phyloP scores from a whole-genome alignment of 2,797 vertebrate species.

The Bovichtus diacanthus region DNA sequence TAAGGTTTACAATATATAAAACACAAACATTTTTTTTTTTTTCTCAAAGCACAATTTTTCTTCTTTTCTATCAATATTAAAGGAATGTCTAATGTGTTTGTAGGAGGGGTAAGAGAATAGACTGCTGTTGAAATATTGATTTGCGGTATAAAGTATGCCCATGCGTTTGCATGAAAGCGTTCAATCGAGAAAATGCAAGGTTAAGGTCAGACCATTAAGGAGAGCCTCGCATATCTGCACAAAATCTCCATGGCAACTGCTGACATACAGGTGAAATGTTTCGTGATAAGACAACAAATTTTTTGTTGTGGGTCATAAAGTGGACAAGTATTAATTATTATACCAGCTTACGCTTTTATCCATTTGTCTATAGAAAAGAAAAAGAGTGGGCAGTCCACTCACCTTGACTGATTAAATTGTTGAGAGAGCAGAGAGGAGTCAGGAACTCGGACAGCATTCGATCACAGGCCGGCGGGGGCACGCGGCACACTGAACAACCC shows the following conservation, averaged over 20 bases:
- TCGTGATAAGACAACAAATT: constrained; percentile 64
- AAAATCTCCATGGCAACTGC: constrained; percentile 78
- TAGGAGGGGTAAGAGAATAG: constrained; percentile 19
- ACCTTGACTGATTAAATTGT: constrained; percentile 74
- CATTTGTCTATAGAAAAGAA: constrained; percentile 22
- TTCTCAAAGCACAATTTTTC: background rate
- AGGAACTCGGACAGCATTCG: constrained; percentile 47
- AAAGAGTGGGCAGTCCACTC: constrained; percentile 53
- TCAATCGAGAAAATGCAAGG: constrained; percentile 66
- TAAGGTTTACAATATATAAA: background rate
- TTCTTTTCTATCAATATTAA: constrained; percentile 29
- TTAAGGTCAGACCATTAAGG: constrained; percentile 75
- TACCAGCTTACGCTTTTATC: constrained; percentile 41
- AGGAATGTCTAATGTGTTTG: constrained; percentile 17
- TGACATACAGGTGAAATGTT: constrained; percentile 72
- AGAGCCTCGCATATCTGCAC: constrained; percentile 59
- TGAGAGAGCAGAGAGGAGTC: constrained; percentile 52
- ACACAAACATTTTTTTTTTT: background rate
- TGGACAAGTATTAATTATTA: constrained; percentile 23
- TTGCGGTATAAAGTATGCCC: constrained; percentile 54
- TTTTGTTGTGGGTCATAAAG: constrained; percentile 53
- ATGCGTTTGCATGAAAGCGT: constrained; percentile 57
- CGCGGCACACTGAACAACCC: constrained; percentile 52
- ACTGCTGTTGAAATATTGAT: constrained; percentile 67
- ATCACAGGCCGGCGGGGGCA: constrained; percentile 54